These are phyloP conservation scores for Cherax quadricarinatus DNA, from an alignment of 1,140 invertebrate genomes.

Conservation along the genomic window DNA sequence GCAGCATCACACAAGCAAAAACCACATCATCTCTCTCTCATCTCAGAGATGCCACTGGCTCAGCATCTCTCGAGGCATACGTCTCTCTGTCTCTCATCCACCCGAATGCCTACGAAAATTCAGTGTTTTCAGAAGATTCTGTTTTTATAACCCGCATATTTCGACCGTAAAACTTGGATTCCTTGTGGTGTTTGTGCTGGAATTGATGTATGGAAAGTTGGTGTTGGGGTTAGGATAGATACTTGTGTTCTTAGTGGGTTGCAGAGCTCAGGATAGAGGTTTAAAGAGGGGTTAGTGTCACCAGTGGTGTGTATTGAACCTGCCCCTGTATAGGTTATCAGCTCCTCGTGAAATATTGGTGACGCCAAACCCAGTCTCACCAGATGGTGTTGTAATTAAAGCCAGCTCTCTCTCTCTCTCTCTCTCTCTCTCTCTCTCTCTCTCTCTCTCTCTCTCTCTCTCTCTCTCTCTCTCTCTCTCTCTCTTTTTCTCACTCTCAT, in stretches of 20 bases:
- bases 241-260: too few species aligned
- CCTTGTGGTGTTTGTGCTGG: background rate
- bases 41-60: background rate
- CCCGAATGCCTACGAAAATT: slow-evolving; percentile 3
- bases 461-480: background rate
- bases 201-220: too few species aligned
- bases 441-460: slow-evolving; percentile 3
- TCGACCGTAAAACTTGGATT: background rate
- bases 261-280: too few species aligned
- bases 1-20: background rate
- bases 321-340: background rate
- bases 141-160: background rate
- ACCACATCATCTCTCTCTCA: background rate
- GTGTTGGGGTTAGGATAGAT: too few species aligned
- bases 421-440: slow-evolving; percentile 3
- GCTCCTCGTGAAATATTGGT: too few species aligned
- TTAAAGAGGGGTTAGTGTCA: too few species aligned
- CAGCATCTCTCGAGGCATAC: background rate
- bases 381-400: background rate
- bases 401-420: background rate
- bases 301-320: too few species aligned
- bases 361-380: background rate
- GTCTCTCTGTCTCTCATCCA: background rate
- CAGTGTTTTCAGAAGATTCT: slow-evolving; percentile 14
- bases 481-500: background rate